These are phyloP conservation scores for Rhagologus leucostigma DNA, from an alignment of 2,113 vertebrate species.

Conservation along the genomic window DNA sequence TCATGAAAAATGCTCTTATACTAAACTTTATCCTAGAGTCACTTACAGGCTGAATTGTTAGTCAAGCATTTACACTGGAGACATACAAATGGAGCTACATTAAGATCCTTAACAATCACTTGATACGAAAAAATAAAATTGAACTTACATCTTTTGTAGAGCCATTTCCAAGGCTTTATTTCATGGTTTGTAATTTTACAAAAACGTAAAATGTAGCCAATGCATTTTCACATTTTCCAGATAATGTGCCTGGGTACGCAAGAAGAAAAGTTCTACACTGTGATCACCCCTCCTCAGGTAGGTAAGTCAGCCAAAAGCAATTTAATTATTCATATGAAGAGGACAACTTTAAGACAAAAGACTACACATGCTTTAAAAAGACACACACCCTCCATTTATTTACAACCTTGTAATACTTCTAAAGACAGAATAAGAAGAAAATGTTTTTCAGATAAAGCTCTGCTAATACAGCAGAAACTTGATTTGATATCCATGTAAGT, in stretches of 20 bases:
- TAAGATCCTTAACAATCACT: neutral
- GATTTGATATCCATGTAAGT: neutral
- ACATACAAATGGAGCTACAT: neutral
- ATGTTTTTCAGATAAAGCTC: neutral
- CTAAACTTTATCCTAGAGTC: neutral
- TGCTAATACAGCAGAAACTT: neutral
- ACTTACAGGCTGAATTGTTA: neutral
- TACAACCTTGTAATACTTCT: neutral
- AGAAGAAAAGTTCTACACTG: neutral
- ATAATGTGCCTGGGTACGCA: neutral
- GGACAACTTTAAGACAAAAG: neutral
- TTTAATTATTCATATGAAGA: neutral
- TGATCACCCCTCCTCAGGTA: neutral
- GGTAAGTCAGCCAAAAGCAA: neutral
- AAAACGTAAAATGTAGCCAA: neutral
- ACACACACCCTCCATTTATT: neutral
- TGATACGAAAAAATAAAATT: neutral
- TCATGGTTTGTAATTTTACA: neutral
- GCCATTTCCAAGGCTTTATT: constrained; percentile 34
- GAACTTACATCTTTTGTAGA: constrained; percentile 19
- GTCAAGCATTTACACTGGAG: neutral
- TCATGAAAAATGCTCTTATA: neutral
- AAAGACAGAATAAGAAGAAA: neutral
- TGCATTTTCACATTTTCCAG: neutral
- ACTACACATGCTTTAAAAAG: neutral